Conservation (phyloP, 2,888 invertebrate species). For the Globia sparganii region DNA sequence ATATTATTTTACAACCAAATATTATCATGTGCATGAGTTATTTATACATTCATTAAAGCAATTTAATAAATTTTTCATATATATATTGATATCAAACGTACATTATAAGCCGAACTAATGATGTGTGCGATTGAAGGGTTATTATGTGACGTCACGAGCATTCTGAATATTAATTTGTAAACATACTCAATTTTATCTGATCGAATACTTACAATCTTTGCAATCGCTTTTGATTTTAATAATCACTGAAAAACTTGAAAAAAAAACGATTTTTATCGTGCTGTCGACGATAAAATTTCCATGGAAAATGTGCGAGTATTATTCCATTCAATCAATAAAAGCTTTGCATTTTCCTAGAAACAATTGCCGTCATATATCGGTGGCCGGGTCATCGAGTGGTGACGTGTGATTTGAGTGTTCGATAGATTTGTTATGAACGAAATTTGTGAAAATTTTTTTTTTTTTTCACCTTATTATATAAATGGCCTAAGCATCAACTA, state of each 20-base stretch:
- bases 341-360: neutral
- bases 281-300: constrained; percentile 4
- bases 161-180: neutral
- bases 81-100: neutral
- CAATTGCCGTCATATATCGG: neutral
- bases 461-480: no score
- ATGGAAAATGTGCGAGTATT: neutral
- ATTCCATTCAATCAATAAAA: neutral
- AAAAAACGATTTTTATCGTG: no score
- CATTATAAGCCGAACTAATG: neutral
- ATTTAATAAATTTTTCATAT: neutral
- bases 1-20: neutral
- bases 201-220: neutral
- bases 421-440: neutral
- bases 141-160: neutral
- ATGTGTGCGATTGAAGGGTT: neutral
- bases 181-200: neutral
- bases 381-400: neutral
- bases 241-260: no score
- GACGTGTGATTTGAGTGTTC: neutral
- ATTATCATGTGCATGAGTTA: neutral
- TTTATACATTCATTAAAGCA: neutral
- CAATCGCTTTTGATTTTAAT: neutral
- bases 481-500: no score
- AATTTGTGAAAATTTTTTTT: no score